These are phyloP conservation scores for Rhaphigaster nebulosa DNA, from an alignment of 2,888 invertebrate genomes.

Conservation along the genomic window DNA sequence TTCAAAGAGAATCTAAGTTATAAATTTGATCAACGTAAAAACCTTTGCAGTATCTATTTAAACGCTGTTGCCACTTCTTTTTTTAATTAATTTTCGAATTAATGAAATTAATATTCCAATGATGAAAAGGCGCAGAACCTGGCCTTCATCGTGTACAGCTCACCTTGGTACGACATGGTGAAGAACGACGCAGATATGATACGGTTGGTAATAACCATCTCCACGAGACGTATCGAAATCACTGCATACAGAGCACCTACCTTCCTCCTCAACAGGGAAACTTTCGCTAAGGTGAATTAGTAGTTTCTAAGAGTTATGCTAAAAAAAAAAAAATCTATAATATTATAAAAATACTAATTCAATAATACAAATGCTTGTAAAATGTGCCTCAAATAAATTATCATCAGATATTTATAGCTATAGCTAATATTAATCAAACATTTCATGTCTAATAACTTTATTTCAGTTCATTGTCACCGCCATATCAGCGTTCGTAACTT, in stretches of 20 bases:
- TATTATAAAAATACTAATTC: neutral
- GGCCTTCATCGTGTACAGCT: neutral
- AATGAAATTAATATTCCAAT: neutral
- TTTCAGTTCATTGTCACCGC: constrained; percentile 27
- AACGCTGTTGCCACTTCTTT: neutral
- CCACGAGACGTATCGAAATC: neutral
- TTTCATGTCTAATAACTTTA: neutral
- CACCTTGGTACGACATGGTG: constrained; percentile 48
- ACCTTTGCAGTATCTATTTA: neutral
- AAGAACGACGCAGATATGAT: neutral
- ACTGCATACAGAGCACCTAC: constrained; percentile 42
- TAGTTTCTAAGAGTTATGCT: neutral
- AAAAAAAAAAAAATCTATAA: too few relatives aligned
- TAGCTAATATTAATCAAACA: neutral
- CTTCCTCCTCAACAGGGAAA: constrained; percentile 52
- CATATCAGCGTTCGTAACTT: constrained; percentile 36
- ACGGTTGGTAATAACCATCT: neutral
- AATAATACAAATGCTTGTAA: neutral
- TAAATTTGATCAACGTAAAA: neutral
- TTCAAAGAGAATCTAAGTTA: neutral
- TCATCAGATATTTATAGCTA: too few relatives aligned
- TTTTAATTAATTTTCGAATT: neutral
- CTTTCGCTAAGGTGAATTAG: constrained; percentile 21
- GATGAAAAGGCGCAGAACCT: constrained; percentile 29
- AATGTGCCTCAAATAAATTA: neutral